phyloP scores from a whole-genome alignment of 1,140 invertebrate species.

The Nasonia longicornis region DNA sequence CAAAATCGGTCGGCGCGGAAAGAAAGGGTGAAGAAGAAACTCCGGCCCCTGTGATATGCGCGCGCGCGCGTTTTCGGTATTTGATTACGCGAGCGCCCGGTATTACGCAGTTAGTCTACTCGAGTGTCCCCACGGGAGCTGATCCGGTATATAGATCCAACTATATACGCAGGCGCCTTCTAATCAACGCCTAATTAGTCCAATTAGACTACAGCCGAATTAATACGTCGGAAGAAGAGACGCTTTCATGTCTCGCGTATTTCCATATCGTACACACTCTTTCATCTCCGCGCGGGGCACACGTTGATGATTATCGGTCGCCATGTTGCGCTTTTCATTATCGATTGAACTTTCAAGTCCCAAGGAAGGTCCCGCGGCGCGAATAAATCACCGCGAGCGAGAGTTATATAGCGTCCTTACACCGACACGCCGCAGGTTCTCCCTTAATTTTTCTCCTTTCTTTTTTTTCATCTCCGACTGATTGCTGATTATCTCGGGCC shows the following conservation, averaged over 20 bases:
- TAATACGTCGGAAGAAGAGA: background rate
- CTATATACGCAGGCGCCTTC: background rate
- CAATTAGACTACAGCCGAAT: constrained; percentile 29
- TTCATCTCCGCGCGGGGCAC: background rate
- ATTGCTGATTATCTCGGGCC: constrained; percentile 37
- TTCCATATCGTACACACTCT: too few species aligned
- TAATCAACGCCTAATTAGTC: constrained; percentile 45
- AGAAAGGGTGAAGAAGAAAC: background rate
- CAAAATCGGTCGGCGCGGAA: background rate
- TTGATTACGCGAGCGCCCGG: background rate
- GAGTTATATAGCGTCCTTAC: background rate
- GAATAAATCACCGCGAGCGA: constrained; percentile 53
- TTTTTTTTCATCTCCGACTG: constrained; percentile 14
- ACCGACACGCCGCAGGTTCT: background rate
- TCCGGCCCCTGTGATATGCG: background rate
- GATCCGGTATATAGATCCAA: background rate
- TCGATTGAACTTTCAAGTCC: constrained; percentile 60
- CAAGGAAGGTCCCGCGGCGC: constrained; percentile 51
- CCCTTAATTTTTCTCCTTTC: background rate
- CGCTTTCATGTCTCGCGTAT: too few species aligned
- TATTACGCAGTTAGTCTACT: background rate
- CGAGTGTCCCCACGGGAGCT: constrained; percentile 2
- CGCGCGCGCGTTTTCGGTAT: background rate
- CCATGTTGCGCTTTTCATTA: constrained; percentile 52
- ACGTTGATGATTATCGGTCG: constrained; percentile 6